These are phyloP conservation scores for Pseudochromis fuscus DNA, from an alignment of 2,797 vertebrate species.

Conservation along the genomic window DNA sequence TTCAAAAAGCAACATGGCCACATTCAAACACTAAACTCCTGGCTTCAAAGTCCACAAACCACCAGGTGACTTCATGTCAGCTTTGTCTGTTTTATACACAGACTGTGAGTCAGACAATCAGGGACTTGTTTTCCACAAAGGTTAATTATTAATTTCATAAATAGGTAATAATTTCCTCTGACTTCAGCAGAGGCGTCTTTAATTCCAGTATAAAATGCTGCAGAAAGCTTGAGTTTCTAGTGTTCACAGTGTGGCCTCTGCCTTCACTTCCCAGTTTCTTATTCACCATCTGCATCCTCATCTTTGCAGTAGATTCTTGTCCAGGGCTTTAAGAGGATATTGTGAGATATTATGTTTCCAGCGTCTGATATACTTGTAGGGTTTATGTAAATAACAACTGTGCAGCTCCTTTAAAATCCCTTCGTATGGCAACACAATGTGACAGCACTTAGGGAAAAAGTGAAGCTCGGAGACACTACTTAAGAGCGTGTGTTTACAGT, in stretches of 20 bases:
- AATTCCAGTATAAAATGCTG: neutral
- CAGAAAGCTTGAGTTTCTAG: neutral
- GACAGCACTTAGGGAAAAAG: constrained; percentile 16
- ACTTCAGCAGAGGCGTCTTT: neutral
- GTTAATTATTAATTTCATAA: constrained; percentile 5
- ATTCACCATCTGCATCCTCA: neutral
- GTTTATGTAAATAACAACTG: neutral
- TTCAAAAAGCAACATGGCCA: too few relatives aligned
- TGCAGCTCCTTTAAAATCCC: constrained; percentile 13
- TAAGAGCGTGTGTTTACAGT: constrained; percentile 12
- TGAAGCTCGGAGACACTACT: constrained; percentile 17
- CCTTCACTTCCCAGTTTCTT: neutral
- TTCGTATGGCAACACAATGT: constrained; percentile 17
- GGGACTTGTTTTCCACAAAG: too few relatives aligned
- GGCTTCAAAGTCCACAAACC: too few relatives aligned
- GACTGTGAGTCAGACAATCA: too few relatives aligned
- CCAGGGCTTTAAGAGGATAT: neutral
- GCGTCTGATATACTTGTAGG: neutral
- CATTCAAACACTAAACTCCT: too few relatives aligned
- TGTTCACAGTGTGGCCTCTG: neutral
- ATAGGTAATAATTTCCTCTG: neutral
- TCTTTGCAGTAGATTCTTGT: neutral
- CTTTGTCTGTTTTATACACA: too few relatives aligned
- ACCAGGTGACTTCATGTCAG: too few relatives aligned
- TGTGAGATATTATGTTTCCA: neutral